Evolutionary conservation across 2,797 vertebrate genomes (phyloP), one percentile per base, ranked within the genome.

Genomic region (Saxicola maurus): DNA sequence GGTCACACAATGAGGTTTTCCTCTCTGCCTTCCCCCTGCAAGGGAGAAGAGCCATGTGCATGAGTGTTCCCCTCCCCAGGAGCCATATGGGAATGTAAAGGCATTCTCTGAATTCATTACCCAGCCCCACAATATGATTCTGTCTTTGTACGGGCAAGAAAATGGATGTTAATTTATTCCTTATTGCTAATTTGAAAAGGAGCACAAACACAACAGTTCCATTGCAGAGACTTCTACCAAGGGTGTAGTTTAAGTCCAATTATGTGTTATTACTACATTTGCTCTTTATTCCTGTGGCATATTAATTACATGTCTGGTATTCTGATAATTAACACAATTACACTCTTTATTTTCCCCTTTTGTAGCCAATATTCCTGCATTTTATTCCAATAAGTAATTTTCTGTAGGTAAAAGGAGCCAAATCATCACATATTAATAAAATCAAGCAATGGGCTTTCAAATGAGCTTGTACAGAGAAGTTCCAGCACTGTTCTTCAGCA

Each of bases 311-410:
- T 91, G 89, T 84, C 91, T 94, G 91, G 95, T 89, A 78, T 91
- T 92, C 72, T 89, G 86, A 92, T 94, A 97, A 97, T 97, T 97
- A 97, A 95, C 96, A 95, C 91, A 96, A 97, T 97, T 96, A 96
- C 31, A 87, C 94, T 91, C 91, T 93, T 72, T 52, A 65, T 92
- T 92, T 93, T 71, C 40, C 82, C 77, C 64, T 92, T 96, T 92
- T 1, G 1, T 90, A 89, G 93, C 83, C 82, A 89, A 53, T 69
- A 86, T 90, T 88, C 68, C 46, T 79, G 78, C 85, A 74, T 91
- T 90, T 52, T 61, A 76, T 72, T 66, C 71, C 13, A 45, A 77
- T 64, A 94, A 92, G 46, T 79, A n/a, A 72, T 92, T 94, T 95
- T 94, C 57, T 53, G n/a, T 57, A 94, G 85, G 92, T 94, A 79